Evolutionary conservation across 2,888 invertebrate genomes (phyloP).

Genomic region (Lucinisca nassula): DNA sequence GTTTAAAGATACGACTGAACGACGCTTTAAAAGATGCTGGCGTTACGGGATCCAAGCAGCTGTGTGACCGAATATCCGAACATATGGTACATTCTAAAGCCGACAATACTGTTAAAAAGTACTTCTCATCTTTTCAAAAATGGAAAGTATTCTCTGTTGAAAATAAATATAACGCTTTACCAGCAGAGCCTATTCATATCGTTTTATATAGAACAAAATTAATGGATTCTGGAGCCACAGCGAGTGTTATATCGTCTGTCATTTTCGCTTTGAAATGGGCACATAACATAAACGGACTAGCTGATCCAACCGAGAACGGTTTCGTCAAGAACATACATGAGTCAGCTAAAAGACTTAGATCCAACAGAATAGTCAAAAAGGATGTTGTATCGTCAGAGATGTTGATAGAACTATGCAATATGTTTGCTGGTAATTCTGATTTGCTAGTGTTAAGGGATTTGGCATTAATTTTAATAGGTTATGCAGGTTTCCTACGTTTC

Average conservation of each 20-base stretch:
- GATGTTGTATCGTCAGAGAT: conserved; percentile 45
- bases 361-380: conserved; percentile 29
- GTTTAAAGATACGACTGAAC: background rate
- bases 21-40: background rate
- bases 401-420: conserved; percentile 22
- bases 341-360: conserved; percentile 25
- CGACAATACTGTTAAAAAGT: conserved; percentile 23
- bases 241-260: conserved; percentile 1
- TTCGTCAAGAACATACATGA: conserved; percentile 29
- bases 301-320: conserved; percentile 35
- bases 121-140: conserved; percentile 19
- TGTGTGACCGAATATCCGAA: background rate
- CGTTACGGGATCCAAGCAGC: background rate
- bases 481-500: conserved; percentile 29
- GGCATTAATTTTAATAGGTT: conserved; percentile 29
- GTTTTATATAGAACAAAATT: conserved; percentile 35
- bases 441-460: conserved; percentile 36
- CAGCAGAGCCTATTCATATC: conserved; percentile 32
- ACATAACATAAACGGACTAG: conserved; percentile 16
- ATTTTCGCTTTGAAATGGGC: conserved; percentile 51
- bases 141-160: conserved; percentile 24
- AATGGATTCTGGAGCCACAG: background rate
- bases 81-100: conserved; percentile 17
- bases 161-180: conserved; percentile 17
- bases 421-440: conserved; percentile 3